These are phyloP conservation scores for Pogonophryne albipinna DNA, from an alignment of 2,797 vertebrate genomes.

Conservation along the genomic window DNA sequence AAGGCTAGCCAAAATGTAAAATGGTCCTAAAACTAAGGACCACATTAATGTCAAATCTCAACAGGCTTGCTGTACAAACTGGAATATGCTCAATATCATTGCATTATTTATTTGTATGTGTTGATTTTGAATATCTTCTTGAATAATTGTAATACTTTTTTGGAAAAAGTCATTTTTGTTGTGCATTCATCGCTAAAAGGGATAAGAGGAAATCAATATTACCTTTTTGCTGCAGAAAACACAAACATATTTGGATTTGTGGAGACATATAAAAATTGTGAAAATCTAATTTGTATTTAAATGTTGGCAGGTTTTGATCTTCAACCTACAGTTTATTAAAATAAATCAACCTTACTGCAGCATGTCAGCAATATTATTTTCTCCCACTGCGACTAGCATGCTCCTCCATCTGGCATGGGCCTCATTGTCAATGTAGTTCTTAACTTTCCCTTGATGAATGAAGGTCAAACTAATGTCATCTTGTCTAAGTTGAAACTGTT, in stretches of 20 bases:
- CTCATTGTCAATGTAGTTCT: neutral
- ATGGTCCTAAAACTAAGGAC: neutral
- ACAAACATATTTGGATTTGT: neutral
- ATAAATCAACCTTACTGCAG: neutral
- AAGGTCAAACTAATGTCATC: slow-evolving; percentile 19
- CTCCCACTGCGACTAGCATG: neutral
- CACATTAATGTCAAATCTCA: neutral
- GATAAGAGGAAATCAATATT: neutral
- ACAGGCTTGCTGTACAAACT: neutral
- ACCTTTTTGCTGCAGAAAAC: neutral
- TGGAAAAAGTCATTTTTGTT: neutral
- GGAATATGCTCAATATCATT: neutral
- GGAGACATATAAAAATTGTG: neutral
- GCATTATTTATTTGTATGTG: too few relatives aligned
- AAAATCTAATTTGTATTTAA: too few relatives aligned
- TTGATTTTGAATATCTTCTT: neutral
- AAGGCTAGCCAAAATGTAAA: too few relatives aligned
- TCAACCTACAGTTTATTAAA: too few relatives aligned
- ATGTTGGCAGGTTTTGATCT: too few relatives aligned
- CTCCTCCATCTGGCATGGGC: slow-evolving; percentile 5
- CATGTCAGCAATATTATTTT: neutral
- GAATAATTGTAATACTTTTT: neutral
- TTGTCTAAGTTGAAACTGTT: slow-evolving; percentile 5
- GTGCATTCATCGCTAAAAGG: too few relatives aligned
- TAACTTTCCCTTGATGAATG: neutral